Conservation (phyloP, 2,113 vertebrate genomes). For the Ciconia stormi region DNA sequence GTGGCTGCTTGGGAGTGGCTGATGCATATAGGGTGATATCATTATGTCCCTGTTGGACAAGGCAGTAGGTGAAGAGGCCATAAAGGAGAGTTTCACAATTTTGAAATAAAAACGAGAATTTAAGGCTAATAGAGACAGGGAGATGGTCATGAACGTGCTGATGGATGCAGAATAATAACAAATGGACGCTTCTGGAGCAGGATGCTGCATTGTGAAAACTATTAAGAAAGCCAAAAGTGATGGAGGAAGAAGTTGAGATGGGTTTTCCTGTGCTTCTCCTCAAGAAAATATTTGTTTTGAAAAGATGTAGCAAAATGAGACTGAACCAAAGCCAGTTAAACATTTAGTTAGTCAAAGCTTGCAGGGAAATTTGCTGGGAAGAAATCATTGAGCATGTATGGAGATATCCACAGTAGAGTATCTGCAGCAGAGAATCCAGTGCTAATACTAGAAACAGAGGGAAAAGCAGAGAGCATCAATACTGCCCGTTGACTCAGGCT, state of each 20-base stretch:
- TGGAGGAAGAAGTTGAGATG: background rate
- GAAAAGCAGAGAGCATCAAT: background rate
- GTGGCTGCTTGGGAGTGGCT: background rate
- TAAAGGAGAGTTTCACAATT: background rate
- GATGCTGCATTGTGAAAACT: background rate
- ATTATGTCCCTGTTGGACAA: background rate
- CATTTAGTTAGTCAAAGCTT: background rate
- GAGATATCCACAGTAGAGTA: background rate
- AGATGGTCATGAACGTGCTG: background rate
- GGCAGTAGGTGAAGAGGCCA: background rate
- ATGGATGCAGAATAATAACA: background rate
- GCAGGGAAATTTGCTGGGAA: background rate
- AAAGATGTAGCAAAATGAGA: background rate
- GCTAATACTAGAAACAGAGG: background rate
- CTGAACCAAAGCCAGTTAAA: background rate
- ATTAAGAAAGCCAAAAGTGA: background rate
- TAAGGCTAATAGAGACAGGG: background rate
- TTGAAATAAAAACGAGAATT: background rate
- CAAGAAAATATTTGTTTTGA: background rate
- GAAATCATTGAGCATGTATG: background rate
- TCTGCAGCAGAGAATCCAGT: background rate
- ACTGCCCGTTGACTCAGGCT: background rate
- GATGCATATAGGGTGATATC: no score
- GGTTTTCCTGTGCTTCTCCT: background rate
- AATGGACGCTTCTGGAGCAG: background rate